These are phyloP conservation scores for Tetramorium alpestre DNA, from an alignment of 1,140 invertebrate genomes.

Conservation along the genomic window DNA sequence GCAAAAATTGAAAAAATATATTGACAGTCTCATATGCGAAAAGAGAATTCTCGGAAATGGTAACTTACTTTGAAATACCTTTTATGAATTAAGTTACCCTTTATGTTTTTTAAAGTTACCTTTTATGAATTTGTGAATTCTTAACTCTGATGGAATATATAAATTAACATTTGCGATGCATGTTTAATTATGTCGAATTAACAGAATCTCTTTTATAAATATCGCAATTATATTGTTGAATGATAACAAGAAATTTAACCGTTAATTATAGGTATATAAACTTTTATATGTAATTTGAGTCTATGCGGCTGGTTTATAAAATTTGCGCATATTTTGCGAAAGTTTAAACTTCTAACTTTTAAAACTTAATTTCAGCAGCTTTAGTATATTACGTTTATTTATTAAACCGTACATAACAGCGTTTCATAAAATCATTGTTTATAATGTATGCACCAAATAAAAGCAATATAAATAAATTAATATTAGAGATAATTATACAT, in stretches of 20 bases:
- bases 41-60: background rate
- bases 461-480: background rate
- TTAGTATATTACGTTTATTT: background rate
- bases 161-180: background rate
- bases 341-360: background rate
- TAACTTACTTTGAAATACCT: too few relatives aligned
- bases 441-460: background rate
- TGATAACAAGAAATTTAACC: background rate
- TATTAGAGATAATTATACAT: background rate
- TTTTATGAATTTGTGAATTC: background rate
- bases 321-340: background rate
- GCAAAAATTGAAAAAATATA: slow-evolving; percentile 24
- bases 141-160: background rate
- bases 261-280: background rate
- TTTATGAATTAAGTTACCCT: background rate
- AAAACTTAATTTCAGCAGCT: background rate
- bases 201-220: slow-evolving; percentile 16
- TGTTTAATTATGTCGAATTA: background rate
- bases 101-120: too few relatives aligned
- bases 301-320: background rate
- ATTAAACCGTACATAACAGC: background rate
- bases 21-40: background rate
- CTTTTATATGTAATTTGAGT: slow-evolving; percentile 7
- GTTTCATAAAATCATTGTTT: background rate
- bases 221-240: background rate